These are phyloP conservation scores for Leptinotarsa undecemlineata DNA, from an alignment of 1,140 invertebrate species.

Conservation along the genomic window DNA sequence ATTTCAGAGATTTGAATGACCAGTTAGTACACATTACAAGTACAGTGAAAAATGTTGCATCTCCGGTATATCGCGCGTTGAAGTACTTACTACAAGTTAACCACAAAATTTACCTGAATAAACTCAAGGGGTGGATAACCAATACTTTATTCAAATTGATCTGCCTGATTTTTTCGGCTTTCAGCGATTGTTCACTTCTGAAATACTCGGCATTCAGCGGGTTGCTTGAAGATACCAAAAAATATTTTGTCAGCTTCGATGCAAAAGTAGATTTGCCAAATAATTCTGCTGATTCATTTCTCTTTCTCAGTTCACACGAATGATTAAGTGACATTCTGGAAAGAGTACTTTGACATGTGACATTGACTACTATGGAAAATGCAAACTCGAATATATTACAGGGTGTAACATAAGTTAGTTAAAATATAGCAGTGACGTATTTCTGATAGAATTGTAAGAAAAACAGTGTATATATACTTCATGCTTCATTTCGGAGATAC, in stretches of 20 bases:
- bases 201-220: not conserved
- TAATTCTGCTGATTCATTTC: not conserved
- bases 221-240: constrained; percentile 9
- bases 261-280: not conserved
- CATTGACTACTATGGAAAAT: too few relatives aligned
- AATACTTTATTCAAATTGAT: not conserved
- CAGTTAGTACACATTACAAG: too few relatives aligned
- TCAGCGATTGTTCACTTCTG: constrained; percentile 17
- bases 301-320: not conserved
- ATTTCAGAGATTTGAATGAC: too few relatives aligned
- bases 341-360: not conserved
- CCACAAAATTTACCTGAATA: constrained; percentile 11
- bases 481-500: too few relatives aligned
- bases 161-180: constrained; percentile 11
- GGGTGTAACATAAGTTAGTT: too few relatives aligned
- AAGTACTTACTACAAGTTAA: too few relatives aligned
- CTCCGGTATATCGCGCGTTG: too few relatives aligned
- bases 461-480: too few relatives aligned
- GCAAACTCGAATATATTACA: too few relatives aligned
- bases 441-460: too few relatives aligned
- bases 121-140: constrained; percentile 21
- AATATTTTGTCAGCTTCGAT: not conserved
- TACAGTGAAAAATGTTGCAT: too few relatives aligned
- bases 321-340: not conserved
- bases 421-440: too few relatives aligned